A percentile compares a stretch with the other conserved stretches of the same genome.
Evolutionary conservation across 2,113 vertebrate genomes (phyloP).

Genomic region (Cavia porcellus): DNA sequence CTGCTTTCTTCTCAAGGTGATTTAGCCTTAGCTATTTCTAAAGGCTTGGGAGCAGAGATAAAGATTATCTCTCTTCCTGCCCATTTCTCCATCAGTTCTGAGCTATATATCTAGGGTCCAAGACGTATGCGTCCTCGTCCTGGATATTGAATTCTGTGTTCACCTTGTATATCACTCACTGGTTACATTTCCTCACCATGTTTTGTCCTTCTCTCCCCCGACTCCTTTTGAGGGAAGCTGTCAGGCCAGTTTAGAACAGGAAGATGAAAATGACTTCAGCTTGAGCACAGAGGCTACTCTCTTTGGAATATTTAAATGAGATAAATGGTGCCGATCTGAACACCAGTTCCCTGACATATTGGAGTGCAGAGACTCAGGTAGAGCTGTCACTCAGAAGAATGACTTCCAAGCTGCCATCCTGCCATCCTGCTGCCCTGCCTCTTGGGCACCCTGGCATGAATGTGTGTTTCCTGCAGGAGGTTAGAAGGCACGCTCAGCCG

Average conservation of each 20-base stretch:
- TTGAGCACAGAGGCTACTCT: neutral
- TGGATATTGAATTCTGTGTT: constrained; percentile 74
- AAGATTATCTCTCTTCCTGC: constrained; percentile 78
- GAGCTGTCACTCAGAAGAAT: constrained; percentile 73
- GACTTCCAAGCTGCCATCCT: constrained; percentile 45
- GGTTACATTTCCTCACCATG: constrained; percentile 45
- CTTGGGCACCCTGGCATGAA: neutral
- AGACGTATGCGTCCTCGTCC: constrained; percentile 72
- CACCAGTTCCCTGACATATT: constrained; percentile 56
- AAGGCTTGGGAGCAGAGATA: constrained; percentile 75
- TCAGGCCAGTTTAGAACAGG: neutral
- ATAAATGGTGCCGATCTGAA: constrained; percentile 60
- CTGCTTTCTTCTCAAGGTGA: constrained; percentile 63
- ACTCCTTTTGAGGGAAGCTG: neutral
- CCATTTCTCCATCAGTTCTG: constrained; percentile 73
- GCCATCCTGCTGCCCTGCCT: neutral
- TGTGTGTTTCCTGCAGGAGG: constrained; percentile 29
- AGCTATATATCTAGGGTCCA: constrained; percentile 76
- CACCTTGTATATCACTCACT: constrained; percentile 77
- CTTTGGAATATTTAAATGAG: constrained; percentile 81
- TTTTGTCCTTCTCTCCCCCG: neutral
- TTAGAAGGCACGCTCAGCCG: neutral
- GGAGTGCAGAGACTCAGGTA: constrained; percentile 35
- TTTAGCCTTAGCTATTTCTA: constrained; percentile 75
- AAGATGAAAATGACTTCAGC: constrained; percentile 64